Base-by-base conservation (phyloP, 2,797 vertebrate species). In the Mormyrops boulengeri region DNA sequence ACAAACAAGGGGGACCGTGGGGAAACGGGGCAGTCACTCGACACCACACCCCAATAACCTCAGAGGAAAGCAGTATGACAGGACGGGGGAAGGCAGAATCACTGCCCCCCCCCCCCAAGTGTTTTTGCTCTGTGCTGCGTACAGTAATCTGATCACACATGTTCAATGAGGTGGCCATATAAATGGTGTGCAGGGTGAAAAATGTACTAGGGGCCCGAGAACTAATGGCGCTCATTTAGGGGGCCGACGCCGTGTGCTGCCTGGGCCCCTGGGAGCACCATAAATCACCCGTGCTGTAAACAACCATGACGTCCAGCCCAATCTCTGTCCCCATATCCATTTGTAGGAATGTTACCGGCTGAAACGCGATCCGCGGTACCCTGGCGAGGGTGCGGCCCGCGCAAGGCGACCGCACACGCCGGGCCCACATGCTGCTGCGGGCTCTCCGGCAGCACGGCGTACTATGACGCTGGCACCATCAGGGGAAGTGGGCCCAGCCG, bases 241-340 rank as follows among this genome's bases (percentile, higher is more conserved):
- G 77, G 30, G 55, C 93, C 87, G 91, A 91, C 91, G 85, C 93
- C 93, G 94, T 93, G 92, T 92, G 89, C 89, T 90, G 92, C 88
- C 91, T 88, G 91, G 89, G 91, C 90, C 91, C 91, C 91, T 91
- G 92, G 95, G 95, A 93, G 93, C 92, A 94, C 92, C 96, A 96
- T 96, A 95, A 96, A 96, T 96, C 96, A 96, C 93, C 93, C 95
- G 41, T 95, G 92, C 93, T 96, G 95, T 96, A 96, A 96, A 96
- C 95, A 96, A 93, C 91, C 93, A 94, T 96, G 96, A 96, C 96
- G 95, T 87, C 9, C 90, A 94, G 94, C 93, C 95, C 92, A 95
- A 96, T 96, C 95, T 96, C 93, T 95, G 95, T 93, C 93, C 94
- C 92, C 94, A 96, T 96, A 96, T 95, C 94, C 93, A 93, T 95